Conservation (phyloP, 1,140 invertebrate species). For the Prorops nasuta region DNA sequence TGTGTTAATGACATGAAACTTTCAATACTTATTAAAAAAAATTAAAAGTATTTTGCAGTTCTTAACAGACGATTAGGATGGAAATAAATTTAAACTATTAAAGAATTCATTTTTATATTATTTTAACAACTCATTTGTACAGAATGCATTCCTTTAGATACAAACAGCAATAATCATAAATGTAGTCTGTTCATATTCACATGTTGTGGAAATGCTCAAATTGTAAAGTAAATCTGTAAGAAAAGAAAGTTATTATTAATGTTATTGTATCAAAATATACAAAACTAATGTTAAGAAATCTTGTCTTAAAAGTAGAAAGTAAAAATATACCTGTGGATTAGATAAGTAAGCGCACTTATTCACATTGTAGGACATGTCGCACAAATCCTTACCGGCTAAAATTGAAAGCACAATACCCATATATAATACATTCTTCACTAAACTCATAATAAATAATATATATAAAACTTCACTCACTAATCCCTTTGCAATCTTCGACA, state of each 20-base stretch:
- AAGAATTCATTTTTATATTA: too few species aligned
- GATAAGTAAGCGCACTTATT: slow-evolving; percentile 21
- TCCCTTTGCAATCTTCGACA: slow-evolving; percentile 30
- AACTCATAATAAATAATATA: too few species aligned
- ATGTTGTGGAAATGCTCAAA: slow-evolving; percentile 7
- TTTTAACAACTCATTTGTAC: too few species aligned
- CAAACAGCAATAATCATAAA: too few species aligned
- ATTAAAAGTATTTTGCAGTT: too few species aligned
- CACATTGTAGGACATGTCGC: slow-evolving; percentile 17
- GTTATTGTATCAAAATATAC: background rate
- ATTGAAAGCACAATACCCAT: slow-evolving; percentile 6
- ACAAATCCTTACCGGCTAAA: slow-evolving; percentile 21
- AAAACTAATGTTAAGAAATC: slow-evolving; percentile 1
- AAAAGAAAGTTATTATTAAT: background rate
- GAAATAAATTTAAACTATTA: too few species aligned
- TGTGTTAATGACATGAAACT: too few species aligned
- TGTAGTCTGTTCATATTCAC: background rate
- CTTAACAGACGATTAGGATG: too few species aligned
- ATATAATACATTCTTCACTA: background rate
- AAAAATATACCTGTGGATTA: slow-evolving; percentile 24
- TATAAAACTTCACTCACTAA: slow-evolving; percentile 30
- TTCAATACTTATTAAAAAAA: too few species aligned
- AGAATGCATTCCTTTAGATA: too few species aligned
- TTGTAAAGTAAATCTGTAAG: slow-evolving; percentile 20
- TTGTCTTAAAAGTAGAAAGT: background rate